These are phyloP conservation scores for Meteorus colon DNA, from an alignment of 2,888 invertebrate species.

Conservation along the genomic window DNA sequence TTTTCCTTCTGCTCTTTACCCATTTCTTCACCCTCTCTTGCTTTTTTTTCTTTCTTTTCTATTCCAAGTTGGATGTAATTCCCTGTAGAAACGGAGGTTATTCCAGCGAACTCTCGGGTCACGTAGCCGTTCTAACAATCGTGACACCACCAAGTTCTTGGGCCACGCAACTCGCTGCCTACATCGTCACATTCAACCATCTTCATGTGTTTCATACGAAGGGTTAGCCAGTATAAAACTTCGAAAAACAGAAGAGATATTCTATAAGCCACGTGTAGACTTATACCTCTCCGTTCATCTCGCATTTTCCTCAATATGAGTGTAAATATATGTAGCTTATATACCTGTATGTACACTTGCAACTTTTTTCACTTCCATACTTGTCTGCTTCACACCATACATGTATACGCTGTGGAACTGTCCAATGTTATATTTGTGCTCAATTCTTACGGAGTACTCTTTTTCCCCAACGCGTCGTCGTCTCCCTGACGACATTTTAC, in stretches of 20 bases:
- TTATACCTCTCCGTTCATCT: slow-evolving; percentile 33
- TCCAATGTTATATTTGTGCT: slow-evolving; percentile 12
- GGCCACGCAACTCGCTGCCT: slow-evolving; percentile 37
- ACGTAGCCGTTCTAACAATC: slow-evolving; percentile 67
- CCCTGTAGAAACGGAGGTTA: slow-evolving; percentile 65
- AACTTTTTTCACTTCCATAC: slow-evolving; percentile 14
- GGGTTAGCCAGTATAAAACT: slow-evolving; percentile 61
- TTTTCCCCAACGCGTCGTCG: slow-evolving; percentile 25
- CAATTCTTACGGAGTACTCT: slow-evolving; percentile 10
- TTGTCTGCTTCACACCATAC: neutral
- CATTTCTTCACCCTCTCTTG: slow-evolving; percentile 4
- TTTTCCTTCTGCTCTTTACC: slow-evolving; percentile 33
- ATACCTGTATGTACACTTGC: slow-evolving; percentile 4
- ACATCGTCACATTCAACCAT: neutral
- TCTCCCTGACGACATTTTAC: slow-evolving; percentile 29
- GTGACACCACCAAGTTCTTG: slow-evolving; percentile 57
- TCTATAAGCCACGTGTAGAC: slow-evolving; percentile 49
- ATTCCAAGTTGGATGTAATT: slow-evolving; percentile 60
- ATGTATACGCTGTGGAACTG: slow-evolving; percentile 1
- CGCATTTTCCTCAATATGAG: slow-evolving; percentile 27
- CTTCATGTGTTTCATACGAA: slow-evolving; percentile 59
- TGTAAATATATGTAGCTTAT: slow-evolving; percentile 33
- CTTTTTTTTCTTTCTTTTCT: slow-evolving; percentile 24
- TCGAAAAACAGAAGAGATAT: slow-evolving; percentile 44
- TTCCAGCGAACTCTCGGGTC: slow-evolving; percentile 64